Evolutionary conservation across 2,888 invertebrate genomes (phyloP).

Genomic region (Hybos culiciformis): DNA sequence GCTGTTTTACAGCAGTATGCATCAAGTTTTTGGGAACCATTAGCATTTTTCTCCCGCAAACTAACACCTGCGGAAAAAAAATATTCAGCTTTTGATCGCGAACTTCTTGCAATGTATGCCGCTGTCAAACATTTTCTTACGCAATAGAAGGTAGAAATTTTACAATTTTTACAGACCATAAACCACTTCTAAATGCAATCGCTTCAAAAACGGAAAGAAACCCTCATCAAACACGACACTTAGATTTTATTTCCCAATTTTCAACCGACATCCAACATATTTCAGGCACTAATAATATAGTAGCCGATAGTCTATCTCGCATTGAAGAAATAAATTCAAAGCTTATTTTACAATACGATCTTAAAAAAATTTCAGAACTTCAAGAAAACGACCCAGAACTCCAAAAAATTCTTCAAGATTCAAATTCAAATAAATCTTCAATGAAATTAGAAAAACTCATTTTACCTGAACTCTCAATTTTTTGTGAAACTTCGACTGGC

Average conservation of each 20-base stretch:
- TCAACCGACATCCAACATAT: neutral
- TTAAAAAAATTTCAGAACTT: neutral
- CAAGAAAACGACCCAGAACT: neutral
- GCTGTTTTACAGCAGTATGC: slow-evolving; percentile 25
- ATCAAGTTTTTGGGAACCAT: slow-evolving; percentile 20
- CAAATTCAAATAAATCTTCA: neutral
- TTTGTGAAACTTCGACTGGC: neutral
- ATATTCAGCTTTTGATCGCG: neutral
- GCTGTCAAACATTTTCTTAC: neutral
- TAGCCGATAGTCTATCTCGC: neutral
- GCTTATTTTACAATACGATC: neutral
- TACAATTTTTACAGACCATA: neutral
- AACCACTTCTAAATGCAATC: neutral
- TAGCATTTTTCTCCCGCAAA: slow-evolving; percentile 27
- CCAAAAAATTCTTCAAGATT: neutral
- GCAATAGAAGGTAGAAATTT: neutral
- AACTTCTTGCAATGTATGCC: neutral
- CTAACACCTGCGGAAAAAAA: slow-evolving; percentile 15
- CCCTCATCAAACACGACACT: too few relatives aligned
- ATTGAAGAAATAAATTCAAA: neutral
- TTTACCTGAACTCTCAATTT: neutral
- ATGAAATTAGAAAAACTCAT: neutral
- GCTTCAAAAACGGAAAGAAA: neutral
- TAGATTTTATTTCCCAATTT: neutral
- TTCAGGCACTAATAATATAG: neutral